Conservation (phyloP, 2,888 invertebrate genomes). For the Pyrgus malvae region DNA sequence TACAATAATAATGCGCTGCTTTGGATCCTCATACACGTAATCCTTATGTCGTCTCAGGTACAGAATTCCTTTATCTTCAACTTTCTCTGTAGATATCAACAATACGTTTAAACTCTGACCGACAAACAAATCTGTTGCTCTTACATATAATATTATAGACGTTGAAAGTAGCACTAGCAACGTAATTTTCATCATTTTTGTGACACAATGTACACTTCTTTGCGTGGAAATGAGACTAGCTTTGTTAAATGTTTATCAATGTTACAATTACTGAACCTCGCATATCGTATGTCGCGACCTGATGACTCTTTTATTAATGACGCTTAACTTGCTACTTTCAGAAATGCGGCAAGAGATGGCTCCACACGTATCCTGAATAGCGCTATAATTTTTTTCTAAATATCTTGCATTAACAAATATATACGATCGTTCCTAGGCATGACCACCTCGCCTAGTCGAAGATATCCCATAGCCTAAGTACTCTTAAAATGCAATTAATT, state of each 20-base stretch:
- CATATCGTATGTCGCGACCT: too few relatives aligned
- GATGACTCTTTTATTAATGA: too few relatives aligned
- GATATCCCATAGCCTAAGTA: too few relatives aligned
- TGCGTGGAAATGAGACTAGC: conserved; percentile 28
- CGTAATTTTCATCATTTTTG: conserved; percentile 56
- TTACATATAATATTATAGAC: conserved; percentile 45
- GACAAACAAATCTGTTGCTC: conserved; percentile 61
- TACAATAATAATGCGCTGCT: conserved; percentile 68
- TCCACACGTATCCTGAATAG: too few relatives aligned
- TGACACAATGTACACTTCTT: conserved; percentile 21
- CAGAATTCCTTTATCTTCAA: conserved; percentile 51
- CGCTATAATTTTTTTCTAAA: too few relatives aligned
- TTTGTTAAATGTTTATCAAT: conserved; percentile 44
- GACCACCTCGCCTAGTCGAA: too few relatives aligned
- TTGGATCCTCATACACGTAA: conserved; percentile 60
- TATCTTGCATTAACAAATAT: too few relatives aligned
- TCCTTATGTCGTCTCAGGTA: conserved; percentile 64
- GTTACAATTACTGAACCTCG: conserved; percentile 51
- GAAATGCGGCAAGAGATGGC: too few relatives aligned
- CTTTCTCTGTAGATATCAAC: conserved; percentile 65
- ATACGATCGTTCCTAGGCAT: too few relatives aligned
- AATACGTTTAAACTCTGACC: conserved; percentile 65
- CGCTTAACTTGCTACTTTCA: too few relatives aligned
- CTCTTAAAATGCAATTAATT: too few relatives aligned
- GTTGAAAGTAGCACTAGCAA: conserved; percentile 47